A percentile compares a stretch with the other conserved stretches of the same genome.
Conservation (phyloP, 2,888 invertebrate genomes). For the Hydraecia micacea region DNA sequence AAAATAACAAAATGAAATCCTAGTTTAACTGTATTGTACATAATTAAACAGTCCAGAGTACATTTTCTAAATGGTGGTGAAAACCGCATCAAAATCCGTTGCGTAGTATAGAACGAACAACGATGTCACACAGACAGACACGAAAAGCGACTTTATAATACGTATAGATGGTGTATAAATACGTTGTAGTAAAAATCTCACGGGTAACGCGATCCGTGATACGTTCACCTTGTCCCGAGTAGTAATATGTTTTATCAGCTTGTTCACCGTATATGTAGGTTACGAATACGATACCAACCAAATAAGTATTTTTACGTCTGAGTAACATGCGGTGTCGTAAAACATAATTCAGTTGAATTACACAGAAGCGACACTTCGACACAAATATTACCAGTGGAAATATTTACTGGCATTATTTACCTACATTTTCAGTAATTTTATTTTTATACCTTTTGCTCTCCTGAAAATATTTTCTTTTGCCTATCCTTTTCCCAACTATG, state of each 20-base stretch:
- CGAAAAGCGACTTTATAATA: background rate
- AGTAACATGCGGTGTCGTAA: conserved; percentile 58
- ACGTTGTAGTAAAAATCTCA: conserved; percentile 45
- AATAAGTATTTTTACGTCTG: conserved; percentile 48
- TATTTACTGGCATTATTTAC: conserved; percentile 13
- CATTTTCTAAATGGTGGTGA: background rate
- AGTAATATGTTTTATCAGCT: conserved; percentile 60
- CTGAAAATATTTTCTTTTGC: background rate
- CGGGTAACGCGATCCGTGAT: conserved; percentile 46
- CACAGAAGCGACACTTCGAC: conserved; percentile 38
- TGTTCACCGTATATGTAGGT: conserved; percentile 57
- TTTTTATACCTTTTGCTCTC: background rate
- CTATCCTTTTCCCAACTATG: too few relatives aligned
- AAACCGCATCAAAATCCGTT: background rate
- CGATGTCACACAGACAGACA: background rate
- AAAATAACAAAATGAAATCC: too few relatives aligned
- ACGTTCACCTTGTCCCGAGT: conserved; percentile 51
- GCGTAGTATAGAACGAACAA: background rate
- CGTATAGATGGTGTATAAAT: background rate
- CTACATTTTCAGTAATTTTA: background rate
- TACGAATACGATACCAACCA: conserved; percentile 53
- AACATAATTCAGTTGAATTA: conserved; percentile 62
- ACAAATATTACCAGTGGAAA: conserved; percentile 24
- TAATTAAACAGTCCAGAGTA: background rate
- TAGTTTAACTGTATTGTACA: too few relatives aligned